Base-by-base conservation (phyloP, 1,140 invertebrate genomes). In the Dendroctonus valens region DNA sequence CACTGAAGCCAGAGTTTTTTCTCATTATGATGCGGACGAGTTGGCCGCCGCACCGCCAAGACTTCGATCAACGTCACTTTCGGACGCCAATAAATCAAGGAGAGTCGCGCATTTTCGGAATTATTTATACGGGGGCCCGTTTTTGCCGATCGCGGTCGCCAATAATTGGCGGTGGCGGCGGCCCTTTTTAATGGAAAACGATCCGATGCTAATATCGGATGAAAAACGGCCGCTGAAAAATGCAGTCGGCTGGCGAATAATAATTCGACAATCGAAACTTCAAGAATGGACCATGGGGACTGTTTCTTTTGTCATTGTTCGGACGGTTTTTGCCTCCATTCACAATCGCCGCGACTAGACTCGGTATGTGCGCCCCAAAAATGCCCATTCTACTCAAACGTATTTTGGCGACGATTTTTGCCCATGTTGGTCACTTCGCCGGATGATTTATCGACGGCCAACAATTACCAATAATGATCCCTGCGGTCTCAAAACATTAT, bases 401-500 rank as follows among this genome's bases (percentile, higher is more conserved):
- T 26, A 26, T 26, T 26, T 26, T 26, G 26, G 42, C 42, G 26
- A 26, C 26, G 26, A 26, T 26, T 26, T 26, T 26, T 26, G 26
- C 26, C 26, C 26, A 26, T 3, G 3, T 26, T 26, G 26, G 26
- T 26, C 26, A 26, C 1, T 26, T 3, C 26, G 3, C 26, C 26
- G 26, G 26, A 26, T 26, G 26, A 26, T 26, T 37, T 26, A 52
- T 46, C 8, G 42, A 52, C 37, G 50, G 50, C 42, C 50, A 52
- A 5, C 8, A 14, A 26, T 12, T 7, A 12, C 37, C 15, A 58
- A 51, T 62, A 62, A 62, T 62, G 59, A 62, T 62, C 59, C 26
- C 26, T 26, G 26, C 60, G 14, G 60, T 52, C 60, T 14, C 60
- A 50, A 54, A 63, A 63, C 60, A 63, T 63, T 52, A 63, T 63